Evolutionary conservation across 2,797 vertebrate species (phyloP).

Genomic region (Carcharodon carcharias): DNA sequence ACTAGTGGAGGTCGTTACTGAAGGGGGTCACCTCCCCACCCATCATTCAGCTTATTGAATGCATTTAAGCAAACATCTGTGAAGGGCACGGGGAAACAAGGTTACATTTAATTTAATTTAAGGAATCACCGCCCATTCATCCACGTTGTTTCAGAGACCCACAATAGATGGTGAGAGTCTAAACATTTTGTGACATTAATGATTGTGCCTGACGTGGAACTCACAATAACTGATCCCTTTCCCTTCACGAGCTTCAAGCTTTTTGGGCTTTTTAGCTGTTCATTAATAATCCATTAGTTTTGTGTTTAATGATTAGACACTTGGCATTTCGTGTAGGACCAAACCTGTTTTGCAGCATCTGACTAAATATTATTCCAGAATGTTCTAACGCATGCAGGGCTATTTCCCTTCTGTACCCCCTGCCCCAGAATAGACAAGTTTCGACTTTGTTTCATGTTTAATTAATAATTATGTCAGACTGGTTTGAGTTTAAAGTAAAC

Average conservation of each 20-base stretch:
- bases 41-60: conserved; percentile 26
- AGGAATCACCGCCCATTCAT: conserved; percentile 35
- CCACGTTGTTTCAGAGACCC: background rate
- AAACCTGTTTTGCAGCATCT: background rate
- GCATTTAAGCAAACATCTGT: conserved; percentile 24
- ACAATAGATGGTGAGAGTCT: background rate
- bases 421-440: background rate
- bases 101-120: conserved; percentile 37
- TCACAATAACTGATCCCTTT: no score
- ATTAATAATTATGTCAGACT: conserved; percentile 34
- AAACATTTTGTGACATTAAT: background rate
- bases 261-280: background rate
- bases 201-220: background rate
- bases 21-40: background rate
- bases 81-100: conserved; percentile 13
- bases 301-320: no score
- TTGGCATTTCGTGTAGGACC: background rate
- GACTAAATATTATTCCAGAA: background rate
- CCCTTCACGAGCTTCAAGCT: background rate
- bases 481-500: conserved; percentile 33
- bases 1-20: conserved; percentile 32
- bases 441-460: conserved; percentile 14
- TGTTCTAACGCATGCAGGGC: background rate
- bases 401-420: background rate
- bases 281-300: background rate